Conservation (phyloP, 2,797 vertebrate species). For the Rhinogobio ventralis region DNA sequence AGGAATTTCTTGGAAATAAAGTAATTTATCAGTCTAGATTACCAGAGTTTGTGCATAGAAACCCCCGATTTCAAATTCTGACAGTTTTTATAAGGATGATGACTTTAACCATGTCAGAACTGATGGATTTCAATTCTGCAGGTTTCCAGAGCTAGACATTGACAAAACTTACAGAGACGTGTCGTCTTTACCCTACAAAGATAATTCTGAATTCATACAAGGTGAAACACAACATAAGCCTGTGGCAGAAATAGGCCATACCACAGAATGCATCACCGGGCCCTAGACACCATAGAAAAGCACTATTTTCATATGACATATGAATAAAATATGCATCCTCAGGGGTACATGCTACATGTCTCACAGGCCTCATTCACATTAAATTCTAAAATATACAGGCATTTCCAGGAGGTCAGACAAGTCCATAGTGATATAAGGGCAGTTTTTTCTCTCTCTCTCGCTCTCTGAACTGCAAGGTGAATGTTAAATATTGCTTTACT, state of each 20-base stretch:
- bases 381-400: conserved; percentile 74
- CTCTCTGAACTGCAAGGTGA: not conserved
- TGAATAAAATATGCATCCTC: conserved; percentile 81
- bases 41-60: not conserved
- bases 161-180: conserved; percentile 60
- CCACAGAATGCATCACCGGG: conserved; percentile 6
- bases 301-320: conserved; percentile 79
- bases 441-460: not conserved
- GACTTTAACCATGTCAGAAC: not conserved
- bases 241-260: conserved; percentile 29
- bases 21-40: not conserved
- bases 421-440: conserved; percentile 70
- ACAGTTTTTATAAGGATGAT: not conserved
- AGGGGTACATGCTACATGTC: conserved; percentile 62
- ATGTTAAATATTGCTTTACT: conserved; percentile 66
- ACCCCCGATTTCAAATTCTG: not conserved
- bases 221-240: conserved; percentile 26
- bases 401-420: conserved; percentile 74
- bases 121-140: conserved; percentile 12
- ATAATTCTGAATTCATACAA: conserved; percentile 25
- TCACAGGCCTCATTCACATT: conserved; percentile 59
- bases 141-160: conserved; percentile 13
- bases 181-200: conserved; percentile 8
- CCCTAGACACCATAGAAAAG: conserved; percentile 68
- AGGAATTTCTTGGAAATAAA: not conserved